Evolutionary conservation across 2,888 invertebrate species (phyloP), one percentile per base, ranked within the genome.

Genomic region (Eilema depressum): DNA sequence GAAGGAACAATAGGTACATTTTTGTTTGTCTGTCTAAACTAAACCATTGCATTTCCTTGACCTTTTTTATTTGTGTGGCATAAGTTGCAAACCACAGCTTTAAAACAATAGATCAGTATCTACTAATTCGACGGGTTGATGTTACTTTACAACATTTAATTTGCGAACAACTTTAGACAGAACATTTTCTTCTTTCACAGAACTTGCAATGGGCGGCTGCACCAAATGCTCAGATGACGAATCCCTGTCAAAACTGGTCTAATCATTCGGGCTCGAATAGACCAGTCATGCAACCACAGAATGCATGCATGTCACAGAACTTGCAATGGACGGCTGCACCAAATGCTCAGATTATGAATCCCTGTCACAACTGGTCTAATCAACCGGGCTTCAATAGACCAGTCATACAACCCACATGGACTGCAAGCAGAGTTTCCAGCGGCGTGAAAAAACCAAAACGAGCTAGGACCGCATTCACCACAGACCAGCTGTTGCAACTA

Each of bases 381-480:
- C 0, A 12, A 23, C 11, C 0, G 20, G 12, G 11, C 20, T 7
- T 11, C 11, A 57, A 23, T 23, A 57, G 7, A 25, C 23, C 57
- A 57, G 7, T 57, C 10, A 10, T 7, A 2, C 28, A 11, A 14
- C 57, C 75, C 20, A 68, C 63, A 17, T 85, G 82, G 81, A 80
- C 37, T 8, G 23, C 14, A 4, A 25, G 23, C 12, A n/a, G 17
- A 7, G n/a, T 11, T 17, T 0, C 26, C 28, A 30, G 33, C 25
- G 84, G 83, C 68, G 81, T 86, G 0, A 89, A 88, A 63, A 93
- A 92, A 76, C 90, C 85, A 14, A 98, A 98, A 87, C 95, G 98
- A 25, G 96, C 97, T 0, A 95, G 98, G 63, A 98, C 98, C 0
- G 97, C 98, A 0, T 98, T 98, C 89, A 97, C 97, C 0, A 97